Conservation (phyloP, 2,888 invertebrate species). For the Microdon myrmicae region DNA sequence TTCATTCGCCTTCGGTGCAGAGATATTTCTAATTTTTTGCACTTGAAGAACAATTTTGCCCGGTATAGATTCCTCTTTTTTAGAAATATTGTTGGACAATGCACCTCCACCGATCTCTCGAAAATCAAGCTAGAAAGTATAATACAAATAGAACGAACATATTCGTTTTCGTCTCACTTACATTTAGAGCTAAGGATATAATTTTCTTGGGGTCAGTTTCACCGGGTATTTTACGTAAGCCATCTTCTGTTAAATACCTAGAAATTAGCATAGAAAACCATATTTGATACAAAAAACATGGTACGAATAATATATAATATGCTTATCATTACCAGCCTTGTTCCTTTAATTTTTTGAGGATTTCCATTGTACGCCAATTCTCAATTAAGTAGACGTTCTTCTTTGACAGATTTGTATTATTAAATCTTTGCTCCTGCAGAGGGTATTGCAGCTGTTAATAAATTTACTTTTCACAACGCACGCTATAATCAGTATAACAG, state of each 20-base stretch:
- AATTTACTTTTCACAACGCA: too few relatives aligned
- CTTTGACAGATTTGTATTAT: too few relatives aligned
- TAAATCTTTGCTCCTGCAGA: too few relatives aligned
- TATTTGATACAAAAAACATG: conserved; percentile 1
- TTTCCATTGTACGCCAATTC: conserved; percentile 70
- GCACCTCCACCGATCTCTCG: conserved; percentile 83
- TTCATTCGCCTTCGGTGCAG: conserved; percentile 91
- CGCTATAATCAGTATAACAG: too few relatives aligned
- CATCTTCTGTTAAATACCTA: conserved; percentile 81
- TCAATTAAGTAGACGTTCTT: not conserved
- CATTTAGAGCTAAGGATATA: conserved; percentile 76
- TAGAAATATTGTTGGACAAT: conserved; percentile 75
- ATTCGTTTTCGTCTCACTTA: conserved; percentile 67
- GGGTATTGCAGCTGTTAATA: too few relatives aligned
- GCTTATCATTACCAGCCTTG: conserved; percentile 73
- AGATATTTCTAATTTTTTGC: conserved; percentile 86
- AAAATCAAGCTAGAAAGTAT: conserved; percentile 71
- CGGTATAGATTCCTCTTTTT: conserved; percentile 68
- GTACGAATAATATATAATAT: conserved; percentile 1
- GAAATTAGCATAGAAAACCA: conserved; percentile 58
- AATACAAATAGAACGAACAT: not conserved
- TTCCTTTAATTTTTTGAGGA: conserved; percentile 73
- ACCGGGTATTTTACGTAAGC: conserved; percentile 75
- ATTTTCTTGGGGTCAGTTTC: conserved; percentile 74
- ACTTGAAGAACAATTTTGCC: conserved; percentile 84